phyloP scores from a whole-genome alignment of 2,797 vertebrate genomes.

The Gallinago stenura region DNA sequence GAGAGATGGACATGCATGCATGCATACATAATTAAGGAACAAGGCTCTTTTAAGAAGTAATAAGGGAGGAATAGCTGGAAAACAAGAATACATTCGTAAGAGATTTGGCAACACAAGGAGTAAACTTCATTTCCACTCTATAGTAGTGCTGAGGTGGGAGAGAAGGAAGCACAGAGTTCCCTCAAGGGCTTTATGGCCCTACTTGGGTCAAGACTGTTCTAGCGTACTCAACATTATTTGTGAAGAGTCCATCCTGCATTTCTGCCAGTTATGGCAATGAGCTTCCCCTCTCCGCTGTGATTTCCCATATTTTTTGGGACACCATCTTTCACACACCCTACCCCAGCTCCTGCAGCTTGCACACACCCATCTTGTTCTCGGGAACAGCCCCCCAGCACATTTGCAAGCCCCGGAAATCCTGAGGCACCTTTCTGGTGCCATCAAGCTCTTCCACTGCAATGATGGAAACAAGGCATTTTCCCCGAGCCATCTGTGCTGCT shows the following conservation, averaged over 20 bases:
- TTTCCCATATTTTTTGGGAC: neutral
- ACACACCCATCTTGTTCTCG: neutral
- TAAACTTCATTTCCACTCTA: neutral
- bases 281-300: neutral
- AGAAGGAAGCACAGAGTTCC: neutral
- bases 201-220: neutral
- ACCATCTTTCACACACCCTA: neutral
- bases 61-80: neutral
- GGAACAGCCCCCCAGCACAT: neutral
- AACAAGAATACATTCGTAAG: neutral
- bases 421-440: neutral
- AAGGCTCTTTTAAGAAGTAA: neutral
- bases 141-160: neutral
- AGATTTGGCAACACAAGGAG: neutral
- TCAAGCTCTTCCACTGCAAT: neutral
- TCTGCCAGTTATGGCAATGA: neutral
- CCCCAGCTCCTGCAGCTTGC: neutral
- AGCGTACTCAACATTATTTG: neutral
- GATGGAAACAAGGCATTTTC: neutral
- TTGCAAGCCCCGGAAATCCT: neutral
- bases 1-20: neutral
- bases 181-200: neutral
- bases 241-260: neutral
- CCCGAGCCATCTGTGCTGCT: neutral
- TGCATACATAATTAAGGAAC: neutral